Conservation (phyloP, 2,888 invertebrate genomes). For the Chloroclystis v-ata region DNA sequence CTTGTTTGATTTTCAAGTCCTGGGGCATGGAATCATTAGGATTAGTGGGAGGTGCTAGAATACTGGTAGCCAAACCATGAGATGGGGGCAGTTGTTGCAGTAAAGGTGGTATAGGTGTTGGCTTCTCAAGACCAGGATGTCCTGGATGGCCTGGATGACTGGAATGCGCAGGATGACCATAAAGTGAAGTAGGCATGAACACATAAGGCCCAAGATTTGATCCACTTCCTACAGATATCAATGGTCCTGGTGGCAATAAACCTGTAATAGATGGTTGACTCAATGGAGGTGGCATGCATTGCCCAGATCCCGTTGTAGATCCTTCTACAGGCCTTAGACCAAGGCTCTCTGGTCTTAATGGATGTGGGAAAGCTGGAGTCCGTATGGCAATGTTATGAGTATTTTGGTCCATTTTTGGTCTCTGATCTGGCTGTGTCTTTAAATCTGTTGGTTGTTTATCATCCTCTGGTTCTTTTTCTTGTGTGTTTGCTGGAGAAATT, state of each 20-base stretch:
- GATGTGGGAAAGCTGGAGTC: conserved; percentile 57
- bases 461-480: conserved; percentile 69
- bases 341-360: conserved; percentile 63
- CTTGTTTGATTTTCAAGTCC: conserved; percentile 74
- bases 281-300: conserved; percentile 67
- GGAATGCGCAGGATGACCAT: conserved; percentile 59
- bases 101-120: conserved; percentile 57
- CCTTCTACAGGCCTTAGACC: conserved; percentile 60
- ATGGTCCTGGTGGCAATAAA: conserved; percentile 77
- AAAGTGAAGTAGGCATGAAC: conserved; percentile 75
- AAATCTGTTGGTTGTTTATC: conserved; percentile 71
- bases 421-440: conserved; percentile 55
- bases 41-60: conserved; percentile 51
- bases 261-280: conserved; percentile 77
- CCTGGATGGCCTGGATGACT: conserved; percentile 56
- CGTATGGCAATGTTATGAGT: conserved; percentile 47
- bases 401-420: conserved; percentile 49
- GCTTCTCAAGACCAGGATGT: conserved; percentile 64
- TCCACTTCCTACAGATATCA: conserved; percentile 79
- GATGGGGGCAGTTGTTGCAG: conserved; percentile 63
- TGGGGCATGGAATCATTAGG: conserved; percentile 71
- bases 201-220: conserved; percentile 80
- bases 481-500: conserved; percentile 65
- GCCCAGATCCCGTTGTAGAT: conserved; percentile 56
- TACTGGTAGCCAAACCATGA: conserved; percentile 52